phyloP scores from a whole-genome alignment of 2,888 invertebrate genomes.

The Leptinotarsa haldemani region DNA sequence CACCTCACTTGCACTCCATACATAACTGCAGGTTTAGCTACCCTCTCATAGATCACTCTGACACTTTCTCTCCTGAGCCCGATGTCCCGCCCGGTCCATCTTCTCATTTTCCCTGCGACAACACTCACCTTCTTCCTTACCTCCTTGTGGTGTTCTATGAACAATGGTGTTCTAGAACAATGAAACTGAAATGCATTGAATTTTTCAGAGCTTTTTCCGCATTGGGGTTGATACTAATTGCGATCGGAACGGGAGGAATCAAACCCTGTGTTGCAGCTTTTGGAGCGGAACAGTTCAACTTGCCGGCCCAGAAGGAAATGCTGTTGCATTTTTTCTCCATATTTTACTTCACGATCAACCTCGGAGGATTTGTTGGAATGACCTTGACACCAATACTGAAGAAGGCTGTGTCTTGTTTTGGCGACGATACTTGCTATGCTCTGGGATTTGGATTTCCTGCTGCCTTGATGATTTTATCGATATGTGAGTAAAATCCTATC shows the following conservation, averaged over 20 bases:
- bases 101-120: too few species aligned
- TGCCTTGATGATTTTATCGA: constrained; percentile 75
- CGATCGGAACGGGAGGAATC: constrained; percentile 85
- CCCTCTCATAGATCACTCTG: too few species aligned
- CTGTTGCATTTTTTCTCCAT: constrained; percentile 82
- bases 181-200: background rate
- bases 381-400: constrained; percentile 80
- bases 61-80: too few species aligned
- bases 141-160: too few species aligned
- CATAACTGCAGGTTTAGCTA: too few species aligned
- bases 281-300: constrained; percentile 84
- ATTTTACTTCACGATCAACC: constrained; percentile 86
- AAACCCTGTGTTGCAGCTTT: constrained; percentile 90
- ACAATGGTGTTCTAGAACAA: too few species aligned
- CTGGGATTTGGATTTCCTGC: constrained; percentile 85
- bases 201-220: constrained; percentile 63
- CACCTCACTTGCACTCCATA: too few species aligned
- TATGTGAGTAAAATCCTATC: constrained; percentile 67
- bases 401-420: constrained; percentile 74
- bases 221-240: constrained; percentile 73
- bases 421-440: constrained; percentile 77
- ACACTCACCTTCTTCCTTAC: too few species aligned
- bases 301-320: constrained; percentile 76
- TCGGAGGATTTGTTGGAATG: constrained; percentile 75
- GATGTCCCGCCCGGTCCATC: too few species aligned